Base-by-base conservation (phyloP, 2,888 invertebrate genomes). In the Spilosoma lubricipeda region DNA sequence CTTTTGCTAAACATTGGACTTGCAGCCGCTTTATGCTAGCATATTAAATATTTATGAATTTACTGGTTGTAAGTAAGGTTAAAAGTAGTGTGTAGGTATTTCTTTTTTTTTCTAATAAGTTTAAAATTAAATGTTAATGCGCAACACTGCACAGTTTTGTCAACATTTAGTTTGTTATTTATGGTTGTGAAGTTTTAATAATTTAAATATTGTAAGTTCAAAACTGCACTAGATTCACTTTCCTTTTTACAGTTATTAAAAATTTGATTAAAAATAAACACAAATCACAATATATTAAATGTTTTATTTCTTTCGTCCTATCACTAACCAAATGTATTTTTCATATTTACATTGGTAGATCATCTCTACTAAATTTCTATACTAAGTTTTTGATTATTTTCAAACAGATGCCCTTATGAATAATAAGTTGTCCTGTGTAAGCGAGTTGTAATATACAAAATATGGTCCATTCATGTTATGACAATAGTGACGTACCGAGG, bases 161-260 rank as follows among this genome's bases (percentile, higher is more conserved):
- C 36, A 27, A 68, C 66, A 72, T 73, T 68, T 52, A 68, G 39
- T 79, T 71, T 39, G 11, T 39, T 45, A 18, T 30, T 48, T 77
- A 79, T 73, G 84, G 85, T 84, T 84, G 84, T 84, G 84, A 84
- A 75, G 69, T 71, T 77, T 69, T 75, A 70, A 73, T 73, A 33
- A 77, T 72, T 67, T 73, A 23, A 69, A 64, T 65, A 64, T 75
- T 63, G 33, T 59, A 73, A 77, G 65, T 73, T 42, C 75, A 79
- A 77, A 71, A 73, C 73, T n/a, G 79, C 83, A 84, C 79, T 78
- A 78, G 45, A 77, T 68, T 74, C 76, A 79, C 76, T 48, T 80
- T 83, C 67, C 71, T 77, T 84, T 79, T 67, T 75, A 63, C 74
- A 76, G 77, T 73, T 75, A 77, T 77, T 71, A 30, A 66, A n/a